Conservation (phyloP, 2,888 invertebrate species). For the Oligia latruncula region DNA sequence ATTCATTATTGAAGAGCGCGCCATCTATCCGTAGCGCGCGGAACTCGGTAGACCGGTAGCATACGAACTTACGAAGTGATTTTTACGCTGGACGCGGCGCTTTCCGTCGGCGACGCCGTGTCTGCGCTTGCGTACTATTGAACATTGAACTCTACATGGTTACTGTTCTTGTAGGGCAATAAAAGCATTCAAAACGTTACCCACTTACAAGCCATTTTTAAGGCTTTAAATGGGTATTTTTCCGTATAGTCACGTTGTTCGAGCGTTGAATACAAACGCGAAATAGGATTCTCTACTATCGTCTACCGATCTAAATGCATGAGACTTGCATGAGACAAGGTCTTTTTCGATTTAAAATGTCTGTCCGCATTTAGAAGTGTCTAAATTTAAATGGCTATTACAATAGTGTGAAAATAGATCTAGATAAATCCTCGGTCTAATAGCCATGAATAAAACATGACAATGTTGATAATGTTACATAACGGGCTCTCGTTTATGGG, state of each 20-base stretch:
- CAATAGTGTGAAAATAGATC: slow-evolving; percentile 64
- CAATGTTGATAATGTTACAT: slow-evolving; percentile 61
- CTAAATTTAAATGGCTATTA: slow-evolving; percentile 55
- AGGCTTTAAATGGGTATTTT: slow-evolving; percentile 31
- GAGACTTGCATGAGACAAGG: slow-evolving; percentile 40
- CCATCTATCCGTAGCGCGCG: slow-evolving; percentile 78
- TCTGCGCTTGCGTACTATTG: slow-evolving; percentile 52
- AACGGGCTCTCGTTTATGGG: slow-evolving; percentile 63
- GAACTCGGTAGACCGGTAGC: slow-evolving; percentile 76
- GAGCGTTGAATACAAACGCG: slow-evolving; percentile 35
- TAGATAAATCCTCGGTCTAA: slow-evolving; percentile 49
- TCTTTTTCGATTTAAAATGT: slow-evolving; percentile 43
- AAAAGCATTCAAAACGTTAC: slow-evolving; percentile 39
- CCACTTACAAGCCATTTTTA: slow-evolving; percentile 40
- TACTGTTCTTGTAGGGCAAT: slow-evolving; percentile 40
- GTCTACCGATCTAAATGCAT: slow-evolving; percentile 38
- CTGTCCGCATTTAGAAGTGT: slow-evolving; percentile 26
- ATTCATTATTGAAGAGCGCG: slow-evolving; percentile 66
- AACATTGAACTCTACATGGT: slow-evolving; percentile 43
- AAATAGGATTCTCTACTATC: slow-evolving; percentile 31
- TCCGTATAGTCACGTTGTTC: slow-evolving; percentile 27
- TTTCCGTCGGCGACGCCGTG: slow-evolving; percentile 62
- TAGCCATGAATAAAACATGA: slow-evolving; percentile 63
- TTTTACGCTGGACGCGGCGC: slow-evolving; percentile 64
- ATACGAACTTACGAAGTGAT: slow-evolving; percentile 61